Conservation (phyloP, 2,888 invertebrate species). For the Dasypolia templi region DNA sequence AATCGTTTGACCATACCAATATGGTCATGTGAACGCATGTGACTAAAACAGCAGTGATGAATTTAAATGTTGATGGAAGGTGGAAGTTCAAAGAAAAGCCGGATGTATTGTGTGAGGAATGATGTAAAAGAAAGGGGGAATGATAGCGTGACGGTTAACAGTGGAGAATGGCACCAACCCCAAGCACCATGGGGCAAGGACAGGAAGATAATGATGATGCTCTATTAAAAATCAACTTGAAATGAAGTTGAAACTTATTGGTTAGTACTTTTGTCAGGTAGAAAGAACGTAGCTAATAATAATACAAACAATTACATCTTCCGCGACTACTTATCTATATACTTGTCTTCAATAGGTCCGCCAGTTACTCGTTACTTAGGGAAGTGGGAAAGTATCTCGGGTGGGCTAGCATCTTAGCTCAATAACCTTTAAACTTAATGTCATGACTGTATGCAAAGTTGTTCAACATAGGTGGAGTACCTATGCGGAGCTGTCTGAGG, state of each 20-base stretch:
- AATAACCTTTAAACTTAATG: conserved; percentile 42
- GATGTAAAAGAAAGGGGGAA: too few species aligned
- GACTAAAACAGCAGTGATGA: too few species aligned
- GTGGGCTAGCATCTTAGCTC: conserved; percentile 36
- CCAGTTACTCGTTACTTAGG: conserved; percentile 24
- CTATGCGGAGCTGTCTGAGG: neutral
- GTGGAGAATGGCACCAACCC: too few species aligned
- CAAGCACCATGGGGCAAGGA: too few species aligned
- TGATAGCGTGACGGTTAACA: too few species aligned
- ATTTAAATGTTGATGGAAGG: too few species aligned
- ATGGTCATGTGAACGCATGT: too few species aligned
- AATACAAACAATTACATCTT: neutral
- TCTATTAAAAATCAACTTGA: too few species aligned
- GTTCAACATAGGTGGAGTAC: neutral
- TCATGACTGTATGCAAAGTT: conserved; percentile 30
- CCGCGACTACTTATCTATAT: neutral
- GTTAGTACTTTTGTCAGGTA: neutral
- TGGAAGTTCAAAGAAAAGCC: too few species aligned
- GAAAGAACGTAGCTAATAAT: neutral
- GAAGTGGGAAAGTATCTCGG: conserved; percentile 21
- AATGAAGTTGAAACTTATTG: neutral
- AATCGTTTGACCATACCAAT: too few species aligned
- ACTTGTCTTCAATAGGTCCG: conserved; percentile 20
- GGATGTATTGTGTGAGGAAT: too few species aligned
- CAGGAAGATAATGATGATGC: too few species aligned